Base-by-base conservation (phyloP, 2,797 vertebrate genomes). In the Lates japonicus region DNA sequence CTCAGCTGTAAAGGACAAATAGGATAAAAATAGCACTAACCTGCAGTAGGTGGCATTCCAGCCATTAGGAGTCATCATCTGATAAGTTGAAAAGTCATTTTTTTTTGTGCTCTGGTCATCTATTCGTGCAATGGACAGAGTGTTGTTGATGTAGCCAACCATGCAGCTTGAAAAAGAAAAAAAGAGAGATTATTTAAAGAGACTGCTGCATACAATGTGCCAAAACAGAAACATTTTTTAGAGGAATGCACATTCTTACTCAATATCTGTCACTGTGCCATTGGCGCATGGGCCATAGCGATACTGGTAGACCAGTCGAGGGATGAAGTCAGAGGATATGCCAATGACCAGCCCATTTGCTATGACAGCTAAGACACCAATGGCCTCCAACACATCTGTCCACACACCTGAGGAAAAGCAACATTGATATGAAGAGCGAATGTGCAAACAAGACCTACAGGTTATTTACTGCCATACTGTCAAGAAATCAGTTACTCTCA, bases 271-370 rank as follows among this genome's bases (percentile, higher is more conserved):
- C 7, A 0, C 65, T 16, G 88, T 94, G 17, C 78, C 70, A 0
- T 16, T 88, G 1, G 48, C 54, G 59, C 98, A 99, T 0, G 97
- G 98, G n/a, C 98, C 95, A 0, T 97, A 98, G 4, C 12, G 87
- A 89, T 97, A 97, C 62, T 86, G 96, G 90, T 99, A 99, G 74
- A 99, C 96, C 58, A 97, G 83, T 5, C 97, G 83, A 1, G 98
- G 98, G 78, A 99, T 97, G 93, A 99, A 99, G 90, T 99, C 96
- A 0, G 98, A 99, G 0, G 97, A 97, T 59, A 98, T 94, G 20
- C 97, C 97, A 0, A 99, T 99, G 86, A 99, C 96, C 88, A 99
- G 92, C 0, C 98, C 98, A 0, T 99, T 99, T 70, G 96, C 96
- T 0, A 98, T 98, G 90, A 99, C 98, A 0, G 98, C 97, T 83